A percentile compares a stretch with the other conserved stretches of the same genome.
These are phyloP conservation scores for Tapirus terrestris DNA, from an alignment of 2,113 vertebrate species.

Conservation along the genomic window DNA sequence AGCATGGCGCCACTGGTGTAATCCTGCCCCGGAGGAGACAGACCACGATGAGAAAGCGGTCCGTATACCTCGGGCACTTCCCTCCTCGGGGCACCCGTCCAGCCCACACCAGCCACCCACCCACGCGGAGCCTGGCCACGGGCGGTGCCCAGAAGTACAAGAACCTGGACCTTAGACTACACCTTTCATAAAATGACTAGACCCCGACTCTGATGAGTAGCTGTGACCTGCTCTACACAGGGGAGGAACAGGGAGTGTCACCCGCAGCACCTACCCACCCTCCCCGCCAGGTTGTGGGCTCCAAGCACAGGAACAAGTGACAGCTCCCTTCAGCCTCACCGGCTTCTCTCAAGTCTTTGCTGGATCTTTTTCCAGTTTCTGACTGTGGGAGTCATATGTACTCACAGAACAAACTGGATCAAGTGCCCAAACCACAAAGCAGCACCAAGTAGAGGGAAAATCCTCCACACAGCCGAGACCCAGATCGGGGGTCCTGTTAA, in stretches of 20 bases:
- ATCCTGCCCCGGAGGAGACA: constrained; percentile 87
- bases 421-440: background rate
- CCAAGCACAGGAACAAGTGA: rapidly evolving
- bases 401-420: background rate
- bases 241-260: background rate
- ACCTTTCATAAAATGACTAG: background rate
- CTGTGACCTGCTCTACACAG: background rate
- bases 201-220: rapidly evolving
- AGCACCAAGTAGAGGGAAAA: background rate
- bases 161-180: background rate
- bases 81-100: background rate
- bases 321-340: background rate
- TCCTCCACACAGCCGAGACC: background rate
- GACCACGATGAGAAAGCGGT: background rate
- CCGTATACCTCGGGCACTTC: rapidly evolving
- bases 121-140: rapidly evolving
- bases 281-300: rapidly evolving
- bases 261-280: background rate
- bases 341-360: background rate
- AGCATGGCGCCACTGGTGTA: constrained; percentile 94
- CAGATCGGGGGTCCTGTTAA: rapidly evolving
- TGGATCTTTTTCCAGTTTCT: background rate
- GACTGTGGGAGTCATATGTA: rapidly evolving
- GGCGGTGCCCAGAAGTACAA: background rate
- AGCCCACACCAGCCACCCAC: background rate